A percentile compares a stretch with the other conserved stretches of the same genome.
Conservation (phyloP, 2,888 invertebrate species). For the Cheiracanthium punctorium region DNA sequence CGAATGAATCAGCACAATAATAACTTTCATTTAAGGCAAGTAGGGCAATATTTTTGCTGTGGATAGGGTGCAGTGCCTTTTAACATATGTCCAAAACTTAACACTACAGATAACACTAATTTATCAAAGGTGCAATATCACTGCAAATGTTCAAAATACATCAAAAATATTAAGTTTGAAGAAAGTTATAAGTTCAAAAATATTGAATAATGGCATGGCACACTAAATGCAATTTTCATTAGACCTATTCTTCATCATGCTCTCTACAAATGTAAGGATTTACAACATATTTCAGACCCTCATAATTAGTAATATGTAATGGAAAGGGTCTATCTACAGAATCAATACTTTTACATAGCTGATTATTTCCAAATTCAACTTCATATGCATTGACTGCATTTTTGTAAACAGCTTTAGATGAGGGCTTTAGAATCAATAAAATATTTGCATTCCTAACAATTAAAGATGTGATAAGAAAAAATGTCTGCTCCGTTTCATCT, state of each 20-base stretch:
- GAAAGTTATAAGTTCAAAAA: too few species aligned
- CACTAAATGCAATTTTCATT: too few species aligned
- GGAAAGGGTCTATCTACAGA: background rate
- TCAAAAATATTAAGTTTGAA: too few species aligned
- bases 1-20: too few species aligned
- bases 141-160: too few species aligned
- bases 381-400: constrained; percentile 10
- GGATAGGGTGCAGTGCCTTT: too few species aligned
- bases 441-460: background rate
- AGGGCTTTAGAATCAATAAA: background rate
- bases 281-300: background rate
- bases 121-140: too few species aligned
- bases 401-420: background rate
- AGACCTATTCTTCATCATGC: background rate
- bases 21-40: too few species aligned
- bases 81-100: too few species aligned
- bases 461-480: background rate
- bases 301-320: background rate
- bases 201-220: too few species aligned
- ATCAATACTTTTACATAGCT: background rate
- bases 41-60: too few species aligned
- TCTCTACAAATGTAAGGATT: constrained; percentile 1
- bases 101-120: too few species aligned
- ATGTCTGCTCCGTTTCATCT: background rate
- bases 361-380: background rate